A percentile compares a stretch with the other conserved stretches of the same genome.
Conservation (phyloP, 2,797 vertebrate genomes). For the Falco biarmicus region DNA sequence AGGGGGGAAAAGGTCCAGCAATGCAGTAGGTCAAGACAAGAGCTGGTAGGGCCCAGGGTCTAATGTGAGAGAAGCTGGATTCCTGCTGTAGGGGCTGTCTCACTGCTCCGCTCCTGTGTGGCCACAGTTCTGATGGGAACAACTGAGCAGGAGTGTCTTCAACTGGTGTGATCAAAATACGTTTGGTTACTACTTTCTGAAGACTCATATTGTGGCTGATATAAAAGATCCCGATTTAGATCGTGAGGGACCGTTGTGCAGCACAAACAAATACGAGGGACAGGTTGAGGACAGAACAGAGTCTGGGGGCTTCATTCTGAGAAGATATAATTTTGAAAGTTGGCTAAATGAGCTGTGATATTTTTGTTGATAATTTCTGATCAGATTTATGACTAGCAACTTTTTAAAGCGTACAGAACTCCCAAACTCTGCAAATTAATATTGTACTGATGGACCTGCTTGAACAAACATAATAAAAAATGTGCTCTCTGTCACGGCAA, state of each 20-base stretch:
- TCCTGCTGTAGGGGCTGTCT: neutral
- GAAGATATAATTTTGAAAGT: neutral
- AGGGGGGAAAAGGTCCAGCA: neutral
- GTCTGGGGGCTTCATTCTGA: neutral
- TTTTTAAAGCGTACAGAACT: conserved; percentile 48
- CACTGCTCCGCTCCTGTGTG: neutral
- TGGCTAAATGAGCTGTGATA: neutral
- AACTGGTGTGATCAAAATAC: neutral
- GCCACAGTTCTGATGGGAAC: neutral
- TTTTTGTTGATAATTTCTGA: conserved; percentile 66
- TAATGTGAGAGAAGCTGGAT: neutral
- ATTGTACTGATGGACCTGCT: conserved; percentile 79
- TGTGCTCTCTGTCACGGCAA: conserved; percentile 74
- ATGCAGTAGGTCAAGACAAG: neutral
- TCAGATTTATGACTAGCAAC: conserved; percentile 58
- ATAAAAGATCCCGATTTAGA: neutral
- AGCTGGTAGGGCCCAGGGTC: neutral
- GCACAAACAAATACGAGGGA: neutral
- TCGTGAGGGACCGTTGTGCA: neutral
- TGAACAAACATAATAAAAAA: conserved; percentile 80
- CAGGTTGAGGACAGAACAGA: neutral
- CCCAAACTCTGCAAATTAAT: conserved; percentile 71
- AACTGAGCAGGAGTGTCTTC: neutral
- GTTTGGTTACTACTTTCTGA: neutral
- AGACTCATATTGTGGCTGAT: neutral